Conservation (phyloP, 1,140 invertebrate genomes). For the Apolygus lucorum region DNA sequence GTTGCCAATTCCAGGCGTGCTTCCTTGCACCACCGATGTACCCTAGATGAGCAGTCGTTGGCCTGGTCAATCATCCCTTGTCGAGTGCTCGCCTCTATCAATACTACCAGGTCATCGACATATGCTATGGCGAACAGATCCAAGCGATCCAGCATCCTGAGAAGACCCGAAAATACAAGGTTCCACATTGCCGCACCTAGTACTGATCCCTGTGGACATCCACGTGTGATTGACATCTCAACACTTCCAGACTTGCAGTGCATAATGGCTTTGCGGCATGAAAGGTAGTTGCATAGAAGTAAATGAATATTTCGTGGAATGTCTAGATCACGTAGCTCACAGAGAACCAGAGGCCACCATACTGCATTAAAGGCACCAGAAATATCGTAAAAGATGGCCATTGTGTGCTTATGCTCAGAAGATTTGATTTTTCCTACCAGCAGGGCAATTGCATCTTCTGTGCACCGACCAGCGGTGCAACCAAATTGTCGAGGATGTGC, state of each 20-base stretch:
- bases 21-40: background rate
- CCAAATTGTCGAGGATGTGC: background rate
- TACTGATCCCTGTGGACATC: conserved; percentile 43
- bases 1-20: background rate
- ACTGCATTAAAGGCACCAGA: background rate
- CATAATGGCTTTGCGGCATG: background rate
- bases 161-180: conserved; percentile 38
- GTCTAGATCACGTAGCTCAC: background rate
- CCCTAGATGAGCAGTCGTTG: background rate
- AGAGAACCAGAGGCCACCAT: background rate
- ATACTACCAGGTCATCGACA: conserved; percentile 36
- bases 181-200: conserved; percentile 41
- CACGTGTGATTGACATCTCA: conserved; percentile 34
- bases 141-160: conserved; percentile 32
- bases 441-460: background rate
- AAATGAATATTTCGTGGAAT: background rate
- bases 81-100: background rate
- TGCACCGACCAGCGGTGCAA: background rate
- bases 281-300: background rate
- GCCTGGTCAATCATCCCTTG: background rate
- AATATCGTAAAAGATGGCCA: background rate
- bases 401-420: background rate
- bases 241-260: background rate
- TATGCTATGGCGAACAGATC: conserved; percentile 35
- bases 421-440: background rate